phyloP scores from a whole-genome alignment of 1,140 invertebrate genomes.

The Paraescarpia echinospica region DNA sequence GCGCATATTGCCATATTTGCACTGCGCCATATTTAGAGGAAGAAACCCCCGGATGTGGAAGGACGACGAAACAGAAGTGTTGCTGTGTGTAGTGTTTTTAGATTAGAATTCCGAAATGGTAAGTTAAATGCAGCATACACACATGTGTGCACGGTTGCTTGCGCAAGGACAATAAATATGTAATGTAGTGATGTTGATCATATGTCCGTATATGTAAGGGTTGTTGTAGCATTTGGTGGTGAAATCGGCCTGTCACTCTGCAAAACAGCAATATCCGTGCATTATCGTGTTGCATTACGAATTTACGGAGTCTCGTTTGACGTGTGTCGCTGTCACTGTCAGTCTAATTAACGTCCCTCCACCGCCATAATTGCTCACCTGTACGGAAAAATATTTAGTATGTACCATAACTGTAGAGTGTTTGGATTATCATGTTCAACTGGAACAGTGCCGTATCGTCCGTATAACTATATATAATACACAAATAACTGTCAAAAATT shows the following conservation, averaged over 20 bases:
- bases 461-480: neutral
- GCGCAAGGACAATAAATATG: neutral
- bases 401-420: neutral
- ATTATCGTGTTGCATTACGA: conserved; percentile 15
- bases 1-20: conserved; percentile 10
- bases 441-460: neutral
- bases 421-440: neutral
- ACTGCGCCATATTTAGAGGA: conserved; percentile 14
- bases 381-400: neutral
- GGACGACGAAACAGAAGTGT: conserved; percentile 7
- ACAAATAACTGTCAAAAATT: too few species aligned
- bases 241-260: neutral
- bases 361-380: neutral
- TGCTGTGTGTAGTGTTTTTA: conserved; percentile 1
- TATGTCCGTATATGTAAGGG: neutral
- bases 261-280: neutral
- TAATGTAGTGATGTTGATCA: neutral
- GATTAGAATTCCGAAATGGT: neutral
- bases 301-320: conserved; percentile 9
- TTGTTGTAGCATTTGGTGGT: neutral
- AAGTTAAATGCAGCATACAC: neutral
- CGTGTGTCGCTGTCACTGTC: conserved; percentile 9
- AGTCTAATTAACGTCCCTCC: neutral
- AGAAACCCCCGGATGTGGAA: conserved; percentile 17
- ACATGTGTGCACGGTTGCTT: neutral